phyloP scores from a whole-genome alignment of 2,888 invertebrate genomes.

The Synanthedon myopaeformis region DNA sequence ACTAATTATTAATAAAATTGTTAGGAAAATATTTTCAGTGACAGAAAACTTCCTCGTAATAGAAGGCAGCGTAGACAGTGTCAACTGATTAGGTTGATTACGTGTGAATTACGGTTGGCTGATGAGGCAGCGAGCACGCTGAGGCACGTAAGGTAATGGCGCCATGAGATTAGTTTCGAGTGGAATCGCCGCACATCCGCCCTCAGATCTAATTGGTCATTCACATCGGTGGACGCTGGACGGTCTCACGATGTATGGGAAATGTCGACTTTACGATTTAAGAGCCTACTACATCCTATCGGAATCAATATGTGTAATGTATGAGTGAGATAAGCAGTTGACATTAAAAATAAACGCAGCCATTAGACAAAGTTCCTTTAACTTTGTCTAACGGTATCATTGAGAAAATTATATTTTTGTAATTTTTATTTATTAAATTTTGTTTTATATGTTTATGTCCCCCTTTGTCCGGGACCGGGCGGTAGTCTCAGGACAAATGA shows the following conservation, averaged over 20 bases:
- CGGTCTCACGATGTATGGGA: constrained; percentile 38
- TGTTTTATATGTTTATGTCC: too few species aligned
- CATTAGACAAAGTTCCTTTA: too few species aligned
- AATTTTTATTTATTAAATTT: too few species aligned
- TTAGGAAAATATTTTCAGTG: background rate
- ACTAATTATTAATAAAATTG: too few species aligned
- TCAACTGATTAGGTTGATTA: constrained; percentile 38
- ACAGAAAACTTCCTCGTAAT: constrained; percentile 8
- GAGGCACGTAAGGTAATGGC: constrained; percentile 37
- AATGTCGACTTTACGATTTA: constrained; percentile 15
- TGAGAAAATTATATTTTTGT: too few species aligned
- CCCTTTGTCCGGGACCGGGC: too few species aligned
- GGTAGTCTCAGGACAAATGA: too few species aligned
- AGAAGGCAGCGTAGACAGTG: constrained; percentile 18
- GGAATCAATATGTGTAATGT: background rate
- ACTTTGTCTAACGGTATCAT: too few species aligned
- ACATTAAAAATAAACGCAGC: too few species aligned
- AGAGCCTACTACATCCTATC: background rate
- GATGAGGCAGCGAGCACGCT: constrained; percentile 22
- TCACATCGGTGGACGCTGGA: constrained; percentile 26
- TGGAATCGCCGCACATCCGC: constrained; percentile 42
- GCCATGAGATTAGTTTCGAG: constrained; percentile 42
- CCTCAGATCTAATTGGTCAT: constrained; percentile 43
- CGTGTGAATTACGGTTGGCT: constrained; percentile 33
- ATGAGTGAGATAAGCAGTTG: too few species aligned